phyloP scores from a whole-genome alignment of 2,113 vertebrate genomes.

The Lontra canadensis region DNA sequence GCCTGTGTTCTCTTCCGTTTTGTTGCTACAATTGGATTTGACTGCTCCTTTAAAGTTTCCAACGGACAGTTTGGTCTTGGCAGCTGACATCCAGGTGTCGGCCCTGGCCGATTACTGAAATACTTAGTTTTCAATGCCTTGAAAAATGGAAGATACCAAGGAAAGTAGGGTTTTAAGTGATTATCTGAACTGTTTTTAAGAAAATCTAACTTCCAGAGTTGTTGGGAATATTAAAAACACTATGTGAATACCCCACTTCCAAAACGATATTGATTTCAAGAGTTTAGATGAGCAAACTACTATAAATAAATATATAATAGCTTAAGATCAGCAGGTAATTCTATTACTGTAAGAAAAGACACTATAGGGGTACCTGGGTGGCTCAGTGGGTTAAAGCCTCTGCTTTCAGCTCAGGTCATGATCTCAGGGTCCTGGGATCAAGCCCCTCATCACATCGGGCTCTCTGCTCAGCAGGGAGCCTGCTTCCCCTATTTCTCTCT shows the following conservation, averaged over 20 bases:
- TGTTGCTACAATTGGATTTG: constrained; percentile 83
- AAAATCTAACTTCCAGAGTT: neutral
- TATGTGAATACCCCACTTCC: neutral
- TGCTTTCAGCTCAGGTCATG: too few species aligned
- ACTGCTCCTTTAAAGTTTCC: constrained; percentile 92
- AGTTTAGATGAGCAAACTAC: neutral
- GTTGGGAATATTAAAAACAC: neutral
- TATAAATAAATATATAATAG: neutral
- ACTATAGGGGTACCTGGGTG: too few species aligned
- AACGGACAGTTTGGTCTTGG: constrained; percentile 93
- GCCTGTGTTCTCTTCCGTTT: constrained; percentile 92
- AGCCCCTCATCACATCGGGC: too few species aligned
- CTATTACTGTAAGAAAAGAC: neutral
- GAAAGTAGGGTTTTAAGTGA: constrained; percentile 11
- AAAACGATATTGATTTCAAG: neutral
- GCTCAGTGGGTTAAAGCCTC: too few species aligned
- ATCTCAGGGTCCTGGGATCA: too few species aligned
- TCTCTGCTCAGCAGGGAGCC: too few species aligned
- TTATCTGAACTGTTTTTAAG: neutral
- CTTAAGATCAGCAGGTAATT: neutral
- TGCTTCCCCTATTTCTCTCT: too few species aligned
- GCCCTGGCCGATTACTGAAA: constrained; percentile 95
- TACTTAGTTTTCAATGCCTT: constrained; percentile 95
- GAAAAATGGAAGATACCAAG: constrained; percentile 37
- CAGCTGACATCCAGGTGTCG: constrained; percentile 93